These are phyloP conservation scores for Argyresthia albistria DNA, from an alignment of 2,888 invertebrate genomes.

Conservation along the genomic window DNA sequence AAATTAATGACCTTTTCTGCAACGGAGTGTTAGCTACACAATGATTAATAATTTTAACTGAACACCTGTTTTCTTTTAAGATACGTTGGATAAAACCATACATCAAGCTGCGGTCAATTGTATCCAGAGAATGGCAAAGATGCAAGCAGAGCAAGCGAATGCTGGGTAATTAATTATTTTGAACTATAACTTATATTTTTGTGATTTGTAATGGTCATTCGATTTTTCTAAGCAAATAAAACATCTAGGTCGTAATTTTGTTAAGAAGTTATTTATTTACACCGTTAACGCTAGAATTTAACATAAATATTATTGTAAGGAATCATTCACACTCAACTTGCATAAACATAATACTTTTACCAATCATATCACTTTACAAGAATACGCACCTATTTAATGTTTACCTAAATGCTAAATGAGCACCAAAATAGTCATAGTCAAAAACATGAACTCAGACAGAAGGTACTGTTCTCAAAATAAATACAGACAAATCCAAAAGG, in stretches of 20 bases:
- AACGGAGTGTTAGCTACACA: too few species aligned
- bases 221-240: too few species aligned
- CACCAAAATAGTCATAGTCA: slow-evolving; percentile 4
- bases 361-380: slow-evolving; percentile 14
- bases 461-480: slow-evolving; percentile 4
- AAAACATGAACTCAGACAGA: slow-evolving; percentile 4
- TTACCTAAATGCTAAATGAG: slow-evolving; percentile 11
- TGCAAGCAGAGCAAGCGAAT: slow-evolving; percentile 36
- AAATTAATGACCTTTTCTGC: too few species aligned
- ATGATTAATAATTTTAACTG: too few species aligned
- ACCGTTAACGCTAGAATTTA: slow-evolving; percentile 43
- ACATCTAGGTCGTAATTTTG: slow-evolving; percentile 7
- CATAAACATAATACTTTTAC: slow-evolving; percentile 4
- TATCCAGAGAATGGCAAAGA: slow-evolving; percentile 68
- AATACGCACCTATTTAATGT: slow-evolving; percentile 8
- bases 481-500: neutral
- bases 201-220: too few species aligned
- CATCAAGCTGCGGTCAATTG: slow-evolving; percentile 84
- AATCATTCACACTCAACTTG: slow-evolving; percentile 1
- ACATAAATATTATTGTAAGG: slow-evolving; percentile 4
- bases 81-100: slow-evolving; percentile 81
- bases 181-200: neutral
- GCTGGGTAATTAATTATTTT: slow-evolving; percentile 32
- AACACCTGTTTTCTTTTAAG: slow-evolving; percentile 54
- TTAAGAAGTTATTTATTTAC: slow-evolving; percentile 57